phyloP scores from a whole-genome alignment of 1,140 invertebrate species.

The Pteromalus puparum region DNA sequence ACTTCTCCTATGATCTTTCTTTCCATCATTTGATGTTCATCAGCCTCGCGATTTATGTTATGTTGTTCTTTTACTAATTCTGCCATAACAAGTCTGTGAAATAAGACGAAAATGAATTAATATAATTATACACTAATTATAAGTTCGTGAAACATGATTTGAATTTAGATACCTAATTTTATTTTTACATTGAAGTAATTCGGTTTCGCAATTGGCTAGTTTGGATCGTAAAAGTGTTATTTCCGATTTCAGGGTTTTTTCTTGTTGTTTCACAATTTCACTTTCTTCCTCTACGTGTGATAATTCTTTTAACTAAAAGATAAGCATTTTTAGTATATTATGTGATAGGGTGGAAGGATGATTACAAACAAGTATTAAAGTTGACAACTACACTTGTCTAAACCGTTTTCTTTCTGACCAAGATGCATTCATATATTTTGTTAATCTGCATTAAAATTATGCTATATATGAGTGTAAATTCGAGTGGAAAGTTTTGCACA shows the following conservation, averaged over 20 bases:
- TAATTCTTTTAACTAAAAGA: slow-evolving; percentile 81
- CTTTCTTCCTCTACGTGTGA: slow-evolving; percentile 90
- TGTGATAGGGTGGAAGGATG: too few relatives aligned
- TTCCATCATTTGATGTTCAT: slow-evolving; percentile 85
- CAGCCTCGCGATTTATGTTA: slow-evolving; percentile 74
- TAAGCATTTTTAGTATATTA: slow-evolving; percentile 45
- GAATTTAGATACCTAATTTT: slow-evolving; percentile 82
- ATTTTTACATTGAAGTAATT: slow-evolving; percentile 91
- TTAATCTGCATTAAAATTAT: too few relatives aligned
- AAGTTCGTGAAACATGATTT: neutral
- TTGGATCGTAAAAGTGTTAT: slow-evolving; percentile 88
- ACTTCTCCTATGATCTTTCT: slow-evolving; percentile 86
- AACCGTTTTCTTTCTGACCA: too few relatives aligned
- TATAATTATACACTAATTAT: neutral
- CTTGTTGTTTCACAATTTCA: slow-evolving; percentile 91
- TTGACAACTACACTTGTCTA: too few relatives aligned
- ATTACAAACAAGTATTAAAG: too few relatives aligned
- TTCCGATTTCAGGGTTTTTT: slow-evolving; percentile 90
- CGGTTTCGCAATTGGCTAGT: slow-evolving; percentile 90
- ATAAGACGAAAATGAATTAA: slow-evolving; percentile 7
- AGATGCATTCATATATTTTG: too few relatives aligned
- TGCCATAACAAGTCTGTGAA: slow-evolving; percentile 78
- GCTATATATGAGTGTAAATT: too few relatives aligned
- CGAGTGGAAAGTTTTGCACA: too few relatives aligned
- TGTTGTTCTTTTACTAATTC: slow-evolving; percentile 79